These are phyloP conservation scores for Trachelus iudaicus DNA, from an alignment of 2,888 invertebrate genomes.

Conservation along the genomic window DNA sequence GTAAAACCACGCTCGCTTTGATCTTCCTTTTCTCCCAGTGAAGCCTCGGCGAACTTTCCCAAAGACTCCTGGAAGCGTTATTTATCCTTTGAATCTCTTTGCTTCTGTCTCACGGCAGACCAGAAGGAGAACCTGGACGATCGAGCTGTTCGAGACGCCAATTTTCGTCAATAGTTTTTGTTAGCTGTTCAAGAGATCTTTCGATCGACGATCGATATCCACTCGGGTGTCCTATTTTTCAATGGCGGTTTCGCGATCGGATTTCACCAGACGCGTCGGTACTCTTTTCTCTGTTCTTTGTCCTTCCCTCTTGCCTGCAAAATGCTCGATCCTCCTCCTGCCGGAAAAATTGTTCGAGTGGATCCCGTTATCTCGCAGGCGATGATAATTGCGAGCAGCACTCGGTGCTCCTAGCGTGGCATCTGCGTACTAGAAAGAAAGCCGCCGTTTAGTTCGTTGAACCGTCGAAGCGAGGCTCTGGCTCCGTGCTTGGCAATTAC, in stretches of 20 bases:
- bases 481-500: constrained; percentile 24
- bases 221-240: constrained; percentile 5
- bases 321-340: not conserved
- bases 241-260: constrained; percentile 12
- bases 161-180: too few relatives aligned
- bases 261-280: not conserved
- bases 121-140: constrained; percentile 9
- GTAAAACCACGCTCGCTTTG: constrained; percentile 46
- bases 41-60: constrained; percentile 2
- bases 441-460: constrained; percentile 60
- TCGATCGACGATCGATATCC: not conserved
- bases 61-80: constrained; percentile 16
- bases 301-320: not conserved
- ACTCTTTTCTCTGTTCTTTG: not conserved
- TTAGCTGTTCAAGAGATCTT: not conserved
- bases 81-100: constrained; percentile 5
- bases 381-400: constrained; percentile 37
- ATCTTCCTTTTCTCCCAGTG: constrained; percentile 28
- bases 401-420: constrained; percentile 28
- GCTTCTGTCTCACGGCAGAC: not conserved
- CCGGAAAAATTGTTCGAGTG: not conserved
- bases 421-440: constrained; percentile 46
- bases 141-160: constrained; percentile 3
- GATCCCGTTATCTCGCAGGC: constrained; percentile 11
- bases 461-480: constrained; percentile 41